Conservation (phyloP, 1,140 invertebrate genomes). For the Chlorops oryzae region DNA sequence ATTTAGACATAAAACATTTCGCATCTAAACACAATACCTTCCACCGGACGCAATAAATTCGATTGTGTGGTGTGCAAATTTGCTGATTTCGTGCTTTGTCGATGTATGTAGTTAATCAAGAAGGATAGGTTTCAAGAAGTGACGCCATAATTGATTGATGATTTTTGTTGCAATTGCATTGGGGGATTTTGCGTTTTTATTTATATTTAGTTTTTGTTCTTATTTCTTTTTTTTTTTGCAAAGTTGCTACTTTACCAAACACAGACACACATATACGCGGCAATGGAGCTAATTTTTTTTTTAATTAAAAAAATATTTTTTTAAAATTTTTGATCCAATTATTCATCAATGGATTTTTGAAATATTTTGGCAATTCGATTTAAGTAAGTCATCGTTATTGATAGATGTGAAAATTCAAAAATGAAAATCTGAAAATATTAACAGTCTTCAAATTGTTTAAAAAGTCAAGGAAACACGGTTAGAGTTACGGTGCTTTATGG, state of each 20-base stretch:
- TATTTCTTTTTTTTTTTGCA: constrained; percentile 8
- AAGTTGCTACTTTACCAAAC: constrained; percentile 19
- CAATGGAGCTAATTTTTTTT: constrained; percentile 40
- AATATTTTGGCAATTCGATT: constrained; percentile 1
- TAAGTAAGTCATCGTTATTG: constrained; percentile 44
- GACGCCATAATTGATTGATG: constrained; percentile 18
- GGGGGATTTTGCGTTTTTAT: constrained; percentile 25
- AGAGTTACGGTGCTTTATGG: too few species aligned
- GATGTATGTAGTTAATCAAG: too few species aligned
- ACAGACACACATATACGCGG: constrained; percentile 48
- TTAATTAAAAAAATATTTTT: constrained; percentile 9
- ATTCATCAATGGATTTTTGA: constrained; percentile 7
- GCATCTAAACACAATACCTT: too few species aligned
- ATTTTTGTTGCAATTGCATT: constrained; percentile 39
- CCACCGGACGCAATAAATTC: too few species aligned
- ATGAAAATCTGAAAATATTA: too few species aligned
- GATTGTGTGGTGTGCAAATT: too few species aligned
- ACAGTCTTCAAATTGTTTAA: too few species aligned
- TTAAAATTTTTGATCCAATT: constrained; percentile 15
- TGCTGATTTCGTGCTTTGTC: too few species aligned
- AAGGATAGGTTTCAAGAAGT: too few species aligned
- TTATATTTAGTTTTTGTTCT: constrained; percentile 12
- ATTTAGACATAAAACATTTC: too few species aligned
- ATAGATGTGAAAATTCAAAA: constrained; percentile 34
- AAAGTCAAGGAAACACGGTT: too few species aligned